A percentile compares a stretch with the other conserved stretches of the same genome.
These are phyloP conservation scores for Leucoma salicis DNA, from an alignment of 2,888 invertebrate species.

Conservation along the genomic window DNA sequence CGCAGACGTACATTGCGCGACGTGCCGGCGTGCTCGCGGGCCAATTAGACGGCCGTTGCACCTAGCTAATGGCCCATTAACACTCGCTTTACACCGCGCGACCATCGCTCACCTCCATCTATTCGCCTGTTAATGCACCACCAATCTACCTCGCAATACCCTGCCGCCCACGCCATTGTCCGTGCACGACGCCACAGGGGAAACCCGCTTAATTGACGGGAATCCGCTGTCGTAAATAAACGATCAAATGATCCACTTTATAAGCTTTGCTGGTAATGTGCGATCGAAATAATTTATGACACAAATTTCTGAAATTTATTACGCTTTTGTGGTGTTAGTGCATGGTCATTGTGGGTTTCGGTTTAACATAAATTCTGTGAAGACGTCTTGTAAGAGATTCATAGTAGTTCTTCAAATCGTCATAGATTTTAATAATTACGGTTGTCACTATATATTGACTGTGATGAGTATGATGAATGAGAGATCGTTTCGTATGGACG, in stretches of 20 bases:
- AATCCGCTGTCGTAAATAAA: constrained; percentile 40
- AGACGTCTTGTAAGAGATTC: constrained; percentile 7
- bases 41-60: constrained; percentile 64
- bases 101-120: constrained; percentile 62
- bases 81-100: constrained; percentile 64
- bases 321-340: constrained; percentile 33
- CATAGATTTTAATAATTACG: background rate
- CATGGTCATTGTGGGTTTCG: constrained; percentile 23
- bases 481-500: constrained; percentile 51
- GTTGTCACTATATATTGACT: background rate
- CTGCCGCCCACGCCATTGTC: constrained; percentile 26
- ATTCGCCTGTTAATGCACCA: constrained; percentile 39
- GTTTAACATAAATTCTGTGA: constrained; percentile 14
- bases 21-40: constrained; percentile 49
- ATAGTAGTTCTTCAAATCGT: background rate
- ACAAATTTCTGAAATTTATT: constrained; percentile 39
- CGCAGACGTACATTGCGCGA: constrained; percentile 37
- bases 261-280: constrained; percentile 42
- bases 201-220: constrained; percentile 40
- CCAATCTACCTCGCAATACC: constrained; percentile 29
- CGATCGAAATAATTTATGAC: constrained; percentile 46
- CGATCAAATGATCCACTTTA: constrained; percentile 43
- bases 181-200: constrained; percentile 30
- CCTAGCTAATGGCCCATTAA: constrained; percentile 74
- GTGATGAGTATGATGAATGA: constrained; percentile 28